Base-by-base conservation (phyloP, 53 echinoderm and acorn worm species). In the Patiria pectinifera region DNA sequence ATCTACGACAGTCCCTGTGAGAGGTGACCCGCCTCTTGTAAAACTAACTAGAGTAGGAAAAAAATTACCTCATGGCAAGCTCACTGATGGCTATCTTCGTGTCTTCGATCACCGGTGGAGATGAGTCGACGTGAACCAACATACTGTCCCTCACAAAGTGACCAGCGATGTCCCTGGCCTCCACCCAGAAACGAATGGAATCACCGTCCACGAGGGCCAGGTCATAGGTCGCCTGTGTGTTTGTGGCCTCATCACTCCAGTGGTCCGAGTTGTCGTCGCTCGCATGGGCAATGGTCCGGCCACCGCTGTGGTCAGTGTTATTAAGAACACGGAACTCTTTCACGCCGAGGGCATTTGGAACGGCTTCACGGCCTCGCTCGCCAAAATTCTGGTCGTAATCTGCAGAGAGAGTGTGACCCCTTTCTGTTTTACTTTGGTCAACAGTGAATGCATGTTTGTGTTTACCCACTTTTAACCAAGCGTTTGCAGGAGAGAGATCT, bases 111-210 rank as follows among this genome's bases (percentile, higher is more conserved):
- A 83, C 76, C 3, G 92, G 92, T 23, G 84, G 84, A 13, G 92
- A 92, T 25, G 92, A 92, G 58, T 92, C 92, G 4, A 92, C 84
- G 46, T 84, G 92, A 4, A 92, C 76, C 26, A 84, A 18, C 21
- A 92, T 24, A 58, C n/a, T 69, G 63, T 80, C 87, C 71, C 81
- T 71, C 46, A n/a, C 74, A 26, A 26, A 23, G 76, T 92, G 83
- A 16, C 76, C 84, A 12, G 83, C 83, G 1, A 92, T 1, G 46
- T 92, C 92, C 21, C 83, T 15, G 22, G 92, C 83, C 76, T 84
- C 46, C 47, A 92, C 74, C 92, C 84, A 92, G 19, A 93, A 71
- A 8, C 93, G 84, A 49, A 93, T 82, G 21, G 87, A 80, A 72
- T 87, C 77, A 1, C 93, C 93, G 18, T 93, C 93, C 2, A 8